A percentile compares a stretch with the other conserved stretches of the same genome.
Conservation (phyloP, 53 echinoderm and acorn worm genomes). For the Zoroaster sp. region DNA sequence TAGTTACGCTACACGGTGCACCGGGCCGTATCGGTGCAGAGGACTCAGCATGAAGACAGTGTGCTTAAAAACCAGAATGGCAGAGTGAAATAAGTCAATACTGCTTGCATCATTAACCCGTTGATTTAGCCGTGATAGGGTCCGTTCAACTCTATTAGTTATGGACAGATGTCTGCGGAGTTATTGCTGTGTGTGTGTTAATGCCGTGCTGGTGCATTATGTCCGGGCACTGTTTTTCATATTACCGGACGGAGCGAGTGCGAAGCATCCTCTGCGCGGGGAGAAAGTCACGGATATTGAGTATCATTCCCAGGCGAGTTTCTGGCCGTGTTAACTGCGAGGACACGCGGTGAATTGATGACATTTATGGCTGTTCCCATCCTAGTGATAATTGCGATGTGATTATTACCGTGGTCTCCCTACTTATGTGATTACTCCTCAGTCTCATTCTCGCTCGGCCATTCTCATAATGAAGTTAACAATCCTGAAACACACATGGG, state of each 20-base stretch:
- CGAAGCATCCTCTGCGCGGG: background rate
- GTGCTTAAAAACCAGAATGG: constrained; percentile 14
- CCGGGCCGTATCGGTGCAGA: constrained; percentile 25
- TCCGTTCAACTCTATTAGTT: constrained; percentile 58
- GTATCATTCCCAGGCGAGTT: constrained; percentile 29
- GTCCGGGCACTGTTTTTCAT: background rate
- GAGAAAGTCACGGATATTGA: constrained; percentile 36
- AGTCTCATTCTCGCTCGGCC: background rate
- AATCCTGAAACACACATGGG: constrained; percentile 1
- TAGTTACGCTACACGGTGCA: constrained; percentile 45
- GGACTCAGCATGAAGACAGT: background rate
- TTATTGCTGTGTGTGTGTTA: constrained; percentile 15
- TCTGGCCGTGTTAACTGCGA: constrained; percentile 3
- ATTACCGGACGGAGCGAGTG: background rate
- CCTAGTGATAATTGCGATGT: constrained; percentile 5
- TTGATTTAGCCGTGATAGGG: constrained; percentile 66
- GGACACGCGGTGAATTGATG: constrained; percentile 6
- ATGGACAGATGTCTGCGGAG: constrained; percentile 55
- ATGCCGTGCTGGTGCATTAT: background rate
- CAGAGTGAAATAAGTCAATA: constrained; percentile 57
- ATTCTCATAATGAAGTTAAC: constrained; percentile 49
- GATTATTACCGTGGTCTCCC: background rate
- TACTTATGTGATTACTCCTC: background rate
- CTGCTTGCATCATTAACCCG: constrained; percentile 47
- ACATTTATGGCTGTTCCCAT: constrained; percentile 43